Conservation (phyloP, 2,113 vertebrate species). For the Anser cygnoides region DNA sequence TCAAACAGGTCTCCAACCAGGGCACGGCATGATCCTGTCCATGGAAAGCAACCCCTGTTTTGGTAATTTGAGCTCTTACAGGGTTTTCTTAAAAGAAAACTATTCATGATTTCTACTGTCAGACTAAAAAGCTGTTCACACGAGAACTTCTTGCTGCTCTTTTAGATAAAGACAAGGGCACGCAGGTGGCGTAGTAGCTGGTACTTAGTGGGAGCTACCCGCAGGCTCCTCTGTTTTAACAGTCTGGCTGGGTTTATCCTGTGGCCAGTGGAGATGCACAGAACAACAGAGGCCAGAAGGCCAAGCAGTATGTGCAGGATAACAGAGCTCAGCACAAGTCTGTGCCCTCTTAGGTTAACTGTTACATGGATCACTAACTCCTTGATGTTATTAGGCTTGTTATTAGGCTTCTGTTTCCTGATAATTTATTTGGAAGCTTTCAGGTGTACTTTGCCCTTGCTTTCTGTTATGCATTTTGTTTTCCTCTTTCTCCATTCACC, state of each 20-base stretch:
- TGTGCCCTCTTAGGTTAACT: background rate
- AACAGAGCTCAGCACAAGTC: background rate
- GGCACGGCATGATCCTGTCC: background rate
- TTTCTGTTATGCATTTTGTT: background rate
- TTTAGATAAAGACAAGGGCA: background rate
- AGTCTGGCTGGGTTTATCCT: background rate
- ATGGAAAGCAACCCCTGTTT: background rate
- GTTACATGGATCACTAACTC: background rate
- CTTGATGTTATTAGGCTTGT: background rate
- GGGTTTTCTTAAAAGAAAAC: background rate
- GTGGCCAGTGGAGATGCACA: rapidly evolving
- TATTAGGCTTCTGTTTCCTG: background rate
- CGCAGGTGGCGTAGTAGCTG: background rate
- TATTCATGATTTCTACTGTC: background rate
- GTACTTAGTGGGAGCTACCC: background rate
- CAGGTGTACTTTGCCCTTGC: background rate
- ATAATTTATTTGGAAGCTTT: background rate
- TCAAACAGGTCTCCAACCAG: background rate
- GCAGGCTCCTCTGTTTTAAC: rapidly evolving
- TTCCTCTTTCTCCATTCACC: background rate
- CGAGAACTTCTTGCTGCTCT: background rate
- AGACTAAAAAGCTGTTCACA: background rate
- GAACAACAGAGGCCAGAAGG: background rate
- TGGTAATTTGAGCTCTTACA: background rate
- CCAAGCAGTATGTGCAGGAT: rapidly evolving